These are phyloP conservation scores for Pseudopipra pipra DNA, from an alignment of 2,113 vertebrate genomes.

Conservation along the genomic window DNA sequence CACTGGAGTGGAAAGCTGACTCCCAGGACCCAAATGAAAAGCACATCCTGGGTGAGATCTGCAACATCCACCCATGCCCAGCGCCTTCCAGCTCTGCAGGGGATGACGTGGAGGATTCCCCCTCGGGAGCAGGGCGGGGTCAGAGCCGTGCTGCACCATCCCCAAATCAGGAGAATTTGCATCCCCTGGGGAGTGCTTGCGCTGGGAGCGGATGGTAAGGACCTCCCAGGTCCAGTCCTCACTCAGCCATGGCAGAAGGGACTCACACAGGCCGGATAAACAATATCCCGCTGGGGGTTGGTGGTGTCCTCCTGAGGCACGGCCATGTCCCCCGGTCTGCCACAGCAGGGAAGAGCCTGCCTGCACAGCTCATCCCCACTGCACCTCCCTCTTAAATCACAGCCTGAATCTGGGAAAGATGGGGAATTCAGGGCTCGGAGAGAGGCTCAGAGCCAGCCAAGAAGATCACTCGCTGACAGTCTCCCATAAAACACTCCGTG, in stretches of 20 bases:
- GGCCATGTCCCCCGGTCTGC: accelerated
- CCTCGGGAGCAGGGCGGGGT: accelerated
- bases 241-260: accelerated
- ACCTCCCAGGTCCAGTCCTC: accelerated
- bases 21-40: neutral
- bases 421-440: neutral
- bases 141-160: neutral
- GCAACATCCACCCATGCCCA: neutral
- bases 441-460: neutral
- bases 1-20: neutral
- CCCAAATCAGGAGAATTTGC: neutral
- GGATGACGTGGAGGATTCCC: neutral
- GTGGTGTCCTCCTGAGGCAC: neutral
- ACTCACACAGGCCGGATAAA: neutral
- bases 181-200: neutral
- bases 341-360: neutral
- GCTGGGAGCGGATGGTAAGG: accelerated
- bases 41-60: neutral
- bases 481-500: neutral
- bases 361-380: neutral
- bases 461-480: slow-evolving; percentile 13
- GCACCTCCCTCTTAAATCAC: neutral
- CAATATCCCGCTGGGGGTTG: accelerated
- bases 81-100: accelerated
- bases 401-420: neutral